phyloP scores from a whole-genome alignment of 2,888 invertebrate genomes.

The Aproaerema taeniolella region DNA sequence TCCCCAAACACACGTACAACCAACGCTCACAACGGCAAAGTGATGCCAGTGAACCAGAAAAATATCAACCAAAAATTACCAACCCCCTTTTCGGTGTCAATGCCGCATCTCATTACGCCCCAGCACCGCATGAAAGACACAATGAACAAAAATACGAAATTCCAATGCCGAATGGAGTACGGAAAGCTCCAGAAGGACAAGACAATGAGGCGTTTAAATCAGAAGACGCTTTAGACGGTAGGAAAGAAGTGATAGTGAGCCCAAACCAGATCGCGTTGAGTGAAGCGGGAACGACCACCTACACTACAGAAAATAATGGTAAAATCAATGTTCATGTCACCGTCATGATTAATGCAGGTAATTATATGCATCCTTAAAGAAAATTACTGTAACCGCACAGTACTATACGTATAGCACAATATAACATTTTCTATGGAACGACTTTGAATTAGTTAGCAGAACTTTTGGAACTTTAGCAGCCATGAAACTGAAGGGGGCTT shows the following conservation, averaged over 20 bases:
- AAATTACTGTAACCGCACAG: conserved; percentile 47
- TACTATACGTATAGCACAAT: conserved; percentile 39
- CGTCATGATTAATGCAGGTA: conserved; percentile 88
- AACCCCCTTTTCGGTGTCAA: conserved; percentile 71
- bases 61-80: conserved; percentile 49
- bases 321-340: conserved; percentile 93
- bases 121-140: conserved; percentile 36
- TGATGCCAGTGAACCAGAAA: conserved; percentile 44
- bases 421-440: conserved; percentile 35
- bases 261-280: conserved; percentile 68
- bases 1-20: conserved; percentile 56
- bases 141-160: conserved; percentile 52
- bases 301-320: conserved; percentile 87
- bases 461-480: too few relatives aligned
- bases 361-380: conserved; percentile 76
- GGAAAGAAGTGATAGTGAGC: conserved; percentile 68
- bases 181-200: conserved; percentile 88
- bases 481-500: too few relatives aligned
- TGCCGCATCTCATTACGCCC: conserved; percentile 68
- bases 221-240: conserved; percentile 79
- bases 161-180: conserved; percentile 66
- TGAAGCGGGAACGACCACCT: conserved; percentile 73
- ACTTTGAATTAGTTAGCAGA: too few relatives aligned
- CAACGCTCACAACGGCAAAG: conserved; percentile 42
- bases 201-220: conserved; percentile 84